Evolutionary conservation across 92 coral and sea anemone species (phyloP), one percentile per base, ranked within the genome.

Genomic region (Zoanthus sociatus): DNA sequence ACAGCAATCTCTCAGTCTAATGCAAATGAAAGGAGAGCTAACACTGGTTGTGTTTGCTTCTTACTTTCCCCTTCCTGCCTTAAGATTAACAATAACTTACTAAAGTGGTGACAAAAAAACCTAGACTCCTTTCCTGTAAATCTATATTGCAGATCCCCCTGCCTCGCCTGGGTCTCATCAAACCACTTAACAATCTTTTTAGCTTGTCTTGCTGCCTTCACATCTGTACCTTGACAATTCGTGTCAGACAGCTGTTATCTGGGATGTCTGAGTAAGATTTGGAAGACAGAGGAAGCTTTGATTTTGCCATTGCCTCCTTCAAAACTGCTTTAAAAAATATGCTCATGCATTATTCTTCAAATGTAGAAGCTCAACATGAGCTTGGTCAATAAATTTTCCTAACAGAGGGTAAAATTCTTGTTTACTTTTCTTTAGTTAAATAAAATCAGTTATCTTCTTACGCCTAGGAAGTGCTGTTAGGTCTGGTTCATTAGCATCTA

Each of bases 341-440:
- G 82, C 76, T 87, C 91, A 87, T 60, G 93, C 95, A 87, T 92
- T 90, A 68, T 92, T 92, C 87, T 92, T 91, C 32, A 88, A 63
- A 71, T 91, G 89, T 21, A 84, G 79, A 14, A 87, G 87, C 76
- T 91, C 92, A 68, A 88, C 94, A 88, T 91, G 93, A 26, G 91
- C 91, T 68, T 73, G 87, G 54, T 91, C 88, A 78, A 83, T 91
- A 54, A 75, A 33, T 69, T 68, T 83, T 0, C 90, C 92, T 16
- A 88, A 64, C 12, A 82, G 88, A 83, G 94, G 94, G 18, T 50
- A 51, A 76, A 82, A 87, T 76, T 91, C 93, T 60, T 91, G 91
- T 12, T 91, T 32, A 56, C 91, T 89, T 18, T 89, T 92, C 14
- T 58, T 60, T 55, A 53, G 83, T 78, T 78, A 58, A 7, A 58